phyloP scores from a whole-genome alignment of 2,797 vertebrate species.

The Melanitta fusca region DNA sequence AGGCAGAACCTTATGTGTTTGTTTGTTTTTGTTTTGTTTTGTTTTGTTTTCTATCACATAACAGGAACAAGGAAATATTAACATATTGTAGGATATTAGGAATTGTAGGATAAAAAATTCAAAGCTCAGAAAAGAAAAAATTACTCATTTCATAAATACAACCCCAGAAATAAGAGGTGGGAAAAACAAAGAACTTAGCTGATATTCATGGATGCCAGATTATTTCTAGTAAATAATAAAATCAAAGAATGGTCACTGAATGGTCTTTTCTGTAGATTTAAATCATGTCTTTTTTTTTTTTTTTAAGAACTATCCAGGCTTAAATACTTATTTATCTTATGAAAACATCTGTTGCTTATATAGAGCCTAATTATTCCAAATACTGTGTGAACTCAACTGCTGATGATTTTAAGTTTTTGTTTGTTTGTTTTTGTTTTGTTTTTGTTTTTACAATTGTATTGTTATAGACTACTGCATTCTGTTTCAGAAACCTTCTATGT shows the following conservation, averaged over 20 bases:
- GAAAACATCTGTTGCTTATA: neutral
- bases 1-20: neutral
- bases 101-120: constrained; percentile 3
- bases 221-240: neutral
- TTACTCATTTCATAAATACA: neutral
- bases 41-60: neutral
- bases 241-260: neutral
- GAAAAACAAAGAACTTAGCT: neutral
- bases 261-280: neutral
- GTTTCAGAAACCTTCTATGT: neutral
- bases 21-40: too few relatives aligned
- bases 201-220: neutral
- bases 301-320: neutral
- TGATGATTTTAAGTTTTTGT: neutral
- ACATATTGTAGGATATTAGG: neutral
- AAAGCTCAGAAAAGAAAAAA: neutral
- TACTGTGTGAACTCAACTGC: neutral
- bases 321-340: neutral
- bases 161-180: neutral
- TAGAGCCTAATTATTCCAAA: neutral
- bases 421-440: neutral
- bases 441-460: neutral
- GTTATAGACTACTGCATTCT: neutral
- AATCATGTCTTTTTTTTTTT: neutral
- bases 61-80: constrained; percentile 38